Base-by-base conservation (phyloP, 2,797 vertebrate species). In the Coregonus ussuriensis region DNA sequence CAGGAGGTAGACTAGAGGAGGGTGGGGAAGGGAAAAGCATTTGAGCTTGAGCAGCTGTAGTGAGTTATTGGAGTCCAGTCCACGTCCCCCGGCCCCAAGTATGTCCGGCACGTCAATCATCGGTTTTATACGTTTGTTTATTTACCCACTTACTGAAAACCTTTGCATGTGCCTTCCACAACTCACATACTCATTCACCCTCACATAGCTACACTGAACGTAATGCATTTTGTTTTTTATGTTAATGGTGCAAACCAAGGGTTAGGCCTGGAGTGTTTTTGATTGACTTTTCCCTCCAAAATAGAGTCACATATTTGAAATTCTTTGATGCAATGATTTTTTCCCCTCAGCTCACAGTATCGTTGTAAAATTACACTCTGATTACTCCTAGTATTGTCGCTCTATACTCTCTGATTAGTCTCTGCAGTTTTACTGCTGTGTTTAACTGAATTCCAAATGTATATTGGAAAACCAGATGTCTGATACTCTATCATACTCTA, bases 21-120 rank as follows among this genome's bases (percentile, higher is more conserved):
- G 73, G 73, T 71, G 78, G 67, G 35, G 65, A 80, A 53, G 18
- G 16, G 65, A 62, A 0, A 35, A 0, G 47, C 69, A 75, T 76
- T 84, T 82, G 81, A 91, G 81, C 74, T 82, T 75, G 29, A 82
- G 79, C 91, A 91, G 90, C 90, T 92, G 91, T 84, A 89, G 76
- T 71, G 65, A 88, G 81, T 93, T 90, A 89, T 35, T 71, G 52
- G 82, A 16, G 4, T 69, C 85, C 83, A 11, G 4, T 69, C 85
- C 84, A 72, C 33, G 80, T 47, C 80, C 78, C 68, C 18, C 52
- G n/a, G 21, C 25, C n/a, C 75, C 37, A 52, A 80, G 77, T 51
- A 67, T 4, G 7, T 66, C 75, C 74, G 68, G 52, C 80, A 37
- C 73, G 77, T 86, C 90, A 85, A 35, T 87, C 62, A 70, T 83